Conservation (phyloP, 1,140 invertebrate genomes). For the Proctacanthus coquilletti region DNA sequence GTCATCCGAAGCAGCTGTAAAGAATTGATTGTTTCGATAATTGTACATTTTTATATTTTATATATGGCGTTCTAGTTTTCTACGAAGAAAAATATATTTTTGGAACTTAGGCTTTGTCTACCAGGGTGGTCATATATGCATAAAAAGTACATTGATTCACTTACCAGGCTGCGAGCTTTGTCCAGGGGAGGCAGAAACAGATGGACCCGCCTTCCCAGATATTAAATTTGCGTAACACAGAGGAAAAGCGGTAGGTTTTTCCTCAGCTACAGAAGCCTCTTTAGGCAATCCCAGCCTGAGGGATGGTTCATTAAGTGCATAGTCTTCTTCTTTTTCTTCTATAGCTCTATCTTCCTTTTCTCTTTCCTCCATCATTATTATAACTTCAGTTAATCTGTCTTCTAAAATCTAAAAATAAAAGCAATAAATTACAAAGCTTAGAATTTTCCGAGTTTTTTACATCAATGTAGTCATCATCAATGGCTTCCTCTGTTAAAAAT, state of each 20-base stretch:
- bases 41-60: no score
- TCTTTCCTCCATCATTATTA: neutral
- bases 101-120: no score
- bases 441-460: no score
- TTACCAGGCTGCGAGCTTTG: constrained; percentile 23
- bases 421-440: neutral
- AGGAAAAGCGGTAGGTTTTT: constrained; percentile 27
- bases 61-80: no score
- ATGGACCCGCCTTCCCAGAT: constrained; percentile 21
- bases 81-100: no score
- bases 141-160: neutral
- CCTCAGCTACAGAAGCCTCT: constrained; percentile 16
- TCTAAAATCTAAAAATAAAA: constrained; percentile 1
- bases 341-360: neutral
- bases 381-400: neutral
- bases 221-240: constrained; percentile 28
- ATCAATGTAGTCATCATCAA: constrained; percentile 23
- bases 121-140: neutral
- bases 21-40: no score
- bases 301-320: neutral
- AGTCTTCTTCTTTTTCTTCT: neutral
- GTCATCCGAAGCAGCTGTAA: constrained; percentile 46
- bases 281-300: no score
- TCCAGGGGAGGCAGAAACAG: constrained; percentile 25
- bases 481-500: constrained; percentile 17